Percentiles rank a stretch among this genome's conserved stretches.
phyloP scores from a whole-genome alignment of 1,140 invertebrate species.

The Drosophila littoralis region DNA sequence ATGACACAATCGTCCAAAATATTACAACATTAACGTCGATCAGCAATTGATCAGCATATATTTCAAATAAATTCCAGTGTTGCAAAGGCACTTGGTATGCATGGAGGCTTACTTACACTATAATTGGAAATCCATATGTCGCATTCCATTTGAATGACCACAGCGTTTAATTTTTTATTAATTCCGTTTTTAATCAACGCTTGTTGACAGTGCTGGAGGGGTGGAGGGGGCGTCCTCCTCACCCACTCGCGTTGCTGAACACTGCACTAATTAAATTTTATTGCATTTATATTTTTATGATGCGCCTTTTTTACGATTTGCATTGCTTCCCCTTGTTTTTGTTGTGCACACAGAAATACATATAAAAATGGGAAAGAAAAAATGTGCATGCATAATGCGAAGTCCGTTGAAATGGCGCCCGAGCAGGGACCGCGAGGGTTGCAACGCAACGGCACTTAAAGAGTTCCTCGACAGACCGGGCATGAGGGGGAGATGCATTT shows the following conservation, averaged over 20 bases:
- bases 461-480: neutral
- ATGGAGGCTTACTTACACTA: too few species aligned
- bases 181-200: too few species aligned
- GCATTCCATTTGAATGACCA: too few species aligned
- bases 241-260: neutral
- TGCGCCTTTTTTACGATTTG: slow-evolving; percentile 18
- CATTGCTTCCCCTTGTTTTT: neutral
- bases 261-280: slow-evolving; percentile 73
- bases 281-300: slow-evolving; percentile 30
- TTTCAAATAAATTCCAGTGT: too few species aligned
- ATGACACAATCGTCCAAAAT: too few species aligned
- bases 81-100: too few species aligned
- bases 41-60: too few species aligned
- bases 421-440: neutral
- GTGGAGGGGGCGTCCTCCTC: too few species aligned
- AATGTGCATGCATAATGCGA: neutral
- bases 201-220: too few species aligned
- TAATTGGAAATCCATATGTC: too few species aligned
- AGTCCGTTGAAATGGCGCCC: slow-evolving; percentile 3
- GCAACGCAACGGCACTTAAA: slow-evolving; percentile 12
- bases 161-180: too few species aligned
- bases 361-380: neutral
- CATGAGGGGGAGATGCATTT: slow-evolving; percentile 17
- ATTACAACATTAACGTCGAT: too few species aligned
- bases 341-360: slow-evolving; percentile 3